Percentiles rank a stretch among this genome's conserved stretches.
Evolutionary conservation across 2,888 invertebrate genomes (phyloP).

Genomic region (Mechanitis messenoides): DNA sequence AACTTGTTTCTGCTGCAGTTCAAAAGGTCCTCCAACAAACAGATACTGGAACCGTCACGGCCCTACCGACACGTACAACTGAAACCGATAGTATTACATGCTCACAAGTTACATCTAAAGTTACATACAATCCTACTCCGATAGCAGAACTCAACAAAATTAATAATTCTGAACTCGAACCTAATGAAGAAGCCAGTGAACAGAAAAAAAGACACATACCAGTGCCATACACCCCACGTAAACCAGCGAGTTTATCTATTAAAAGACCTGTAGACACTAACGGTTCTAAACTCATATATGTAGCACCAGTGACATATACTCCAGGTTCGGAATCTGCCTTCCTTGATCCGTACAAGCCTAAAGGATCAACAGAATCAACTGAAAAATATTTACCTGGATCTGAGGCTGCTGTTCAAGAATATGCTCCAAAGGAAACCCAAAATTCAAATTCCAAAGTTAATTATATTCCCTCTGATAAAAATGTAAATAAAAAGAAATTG

Average conservation of each 20-base stretch:
- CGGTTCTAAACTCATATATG: slow-evolving; percentile 61
- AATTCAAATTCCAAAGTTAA: slow-evolving; percentile 46
- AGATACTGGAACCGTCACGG: slow-evolving; percentile 45
- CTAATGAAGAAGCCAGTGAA: slow-evolving; percentile 50
- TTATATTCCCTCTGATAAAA: slow-evolving; percentile 68
- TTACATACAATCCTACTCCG: slow-evolving; percentile 80
- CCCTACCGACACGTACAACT: slow-evolving; percentile 31
- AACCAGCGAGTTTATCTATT: slow-evolving; percentile 57
- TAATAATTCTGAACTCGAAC: slow-evolving; percentile 48
- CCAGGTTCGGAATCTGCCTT: slow-evolving; percentile 57
- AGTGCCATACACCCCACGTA: slow-evolving; percentile 71
- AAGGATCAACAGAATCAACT: slow-evolving; percentile 52
- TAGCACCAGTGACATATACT: slow-evolving; percentile 60
- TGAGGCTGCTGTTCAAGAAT: slow-evolving; percentile 56
- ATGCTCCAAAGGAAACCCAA: slow-evolving; percentile 51
- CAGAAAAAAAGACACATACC: slow-evolving; percentile 68
- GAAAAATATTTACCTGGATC: slow-evolving; percentile 65
- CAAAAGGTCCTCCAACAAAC: slow-evolving; percentile 77
- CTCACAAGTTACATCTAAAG: slow-evolving; percentile 53
- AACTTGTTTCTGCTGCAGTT: slow-evolving; percentile 78
- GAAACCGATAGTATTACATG: slow-evolving; percentile 29
- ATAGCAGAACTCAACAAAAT: slow-evolving; percentile 78
- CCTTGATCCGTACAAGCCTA: slow-evolving; percentile 63
- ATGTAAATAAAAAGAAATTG: slow-evolving; percentile 55
- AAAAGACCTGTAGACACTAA: slow-evolving; percentile 57